Conservation (phyloP, 2,888 invertebrate genomes). For the Adineta ricciae region DNA sequence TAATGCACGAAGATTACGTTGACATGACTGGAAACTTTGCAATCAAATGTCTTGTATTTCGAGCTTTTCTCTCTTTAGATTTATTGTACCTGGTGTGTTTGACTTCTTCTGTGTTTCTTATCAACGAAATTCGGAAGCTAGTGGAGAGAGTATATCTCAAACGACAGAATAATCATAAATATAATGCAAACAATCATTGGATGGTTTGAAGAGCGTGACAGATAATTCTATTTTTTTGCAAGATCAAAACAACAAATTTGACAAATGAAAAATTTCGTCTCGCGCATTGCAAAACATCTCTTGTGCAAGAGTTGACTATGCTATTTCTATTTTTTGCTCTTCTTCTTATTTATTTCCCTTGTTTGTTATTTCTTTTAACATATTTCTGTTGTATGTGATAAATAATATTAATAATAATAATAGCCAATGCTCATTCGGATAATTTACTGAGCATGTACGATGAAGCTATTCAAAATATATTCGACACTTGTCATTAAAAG, state of each 20-base stretch:
- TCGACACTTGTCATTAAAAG: too few relatives aligned
- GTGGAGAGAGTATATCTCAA: background rate
- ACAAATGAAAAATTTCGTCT: background rate
- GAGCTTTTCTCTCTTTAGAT: constrained; percentile 19
- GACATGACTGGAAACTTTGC: too few relatives aligned
- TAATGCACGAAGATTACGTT: too few relatives aligned
- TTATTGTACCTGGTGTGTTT: constrained; percentile 20
- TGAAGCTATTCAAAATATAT: background rate
- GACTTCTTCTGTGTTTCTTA: constrained; percentile 29
- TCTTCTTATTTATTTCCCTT: background rate
- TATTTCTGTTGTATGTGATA: background rate
- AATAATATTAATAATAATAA: background rate
- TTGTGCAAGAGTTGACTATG: background rate
- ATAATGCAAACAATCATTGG: background rate
- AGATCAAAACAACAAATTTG: background rate
- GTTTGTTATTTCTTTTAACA: background rate
- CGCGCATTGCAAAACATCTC: background rate
- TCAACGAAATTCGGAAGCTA: constrained; percentile 30
- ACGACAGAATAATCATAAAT: background rate
- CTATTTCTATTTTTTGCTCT: background rate
- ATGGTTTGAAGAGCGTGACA: background rate
- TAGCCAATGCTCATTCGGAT: background rate
- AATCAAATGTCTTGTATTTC: too few relatives aligned
- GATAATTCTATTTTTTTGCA: background rate
- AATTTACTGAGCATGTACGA: background rate